Evolutionary conservation across 1,140 invertebrate genomes (phyloP), one percentile per base, ranked within the genome.

Genomic region (Habropoda laboriosa): DNA sequence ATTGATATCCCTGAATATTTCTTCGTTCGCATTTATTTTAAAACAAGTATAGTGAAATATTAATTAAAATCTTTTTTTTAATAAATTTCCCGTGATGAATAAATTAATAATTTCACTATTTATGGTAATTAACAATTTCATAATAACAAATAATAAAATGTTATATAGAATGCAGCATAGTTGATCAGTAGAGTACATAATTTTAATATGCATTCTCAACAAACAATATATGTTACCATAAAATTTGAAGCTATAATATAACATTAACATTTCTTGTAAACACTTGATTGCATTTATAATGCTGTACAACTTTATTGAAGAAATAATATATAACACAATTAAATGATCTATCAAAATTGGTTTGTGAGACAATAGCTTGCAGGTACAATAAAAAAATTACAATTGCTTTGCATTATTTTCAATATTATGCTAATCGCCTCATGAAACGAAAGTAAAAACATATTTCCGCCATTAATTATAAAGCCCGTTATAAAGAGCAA

Each of bases 221-320:
- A 80, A 67, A 80, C 16, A 64, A 51, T 76, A 80, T 68, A 70
- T 21, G 24, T 77, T 40, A 24, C 61, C 55, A 70, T 80, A 77
- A 51, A 80, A 76, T 80, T 53, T 77, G 12, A 61, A 77, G 30
- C 58, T 53, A 55, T 30, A 80, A 67, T 64, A 67, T 66, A 77
- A 77, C 73, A 61, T 76, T 70, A 77, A 77, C 64, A 80, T 67
- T 58, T 38, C 12, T 4, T 30, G 49, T 58, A 70, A 38, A 84
- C 32, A 18, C 21, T 58, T 49, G 18, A n/a, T 63, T 57, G 51
- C 47, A 61, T 63, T 67, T 67, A 30, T 47, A 78, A 66, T 68
- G 53, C 63, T 67, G n/a, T 51, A 70, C 32, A 76, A 47, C 64
- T n/a, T 42, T 38, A 70, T 60, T 24, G 30, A 68, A 5, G 51